Conservation (phyloP, 2,113 vertebrate genomes). For the Phyllostomus hastatus region DNA sequence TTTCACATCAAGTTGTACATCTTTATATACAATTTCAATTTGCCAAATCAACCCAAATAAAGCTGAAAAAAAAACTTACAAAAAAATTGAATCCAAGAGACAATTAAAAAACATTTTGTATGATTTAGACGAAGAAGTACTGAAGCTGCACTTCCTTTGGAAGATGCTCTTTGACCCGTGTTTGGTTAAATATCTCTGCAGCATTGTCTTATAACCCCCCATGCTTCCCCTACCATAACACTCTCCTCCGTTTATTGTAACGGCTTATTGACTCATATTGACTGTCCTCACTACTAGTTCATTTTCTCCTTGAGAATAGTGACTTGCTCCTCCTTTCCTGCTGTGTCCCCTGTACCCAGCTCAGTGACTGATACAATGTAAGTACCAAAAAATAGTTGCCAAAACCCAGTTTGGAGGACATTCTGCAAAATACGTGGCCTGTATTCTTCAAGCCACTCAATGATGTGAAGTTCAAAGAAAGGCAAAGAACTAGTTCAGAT, state of each 20-base stretch:
- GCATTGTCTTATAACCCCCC: not conserved
- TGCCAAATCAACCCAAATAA: not conserved
- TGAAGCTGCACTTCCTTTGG: not conserved
- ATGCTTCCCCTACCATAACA: not conserved
- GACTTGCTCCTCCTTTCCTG: not conserved
- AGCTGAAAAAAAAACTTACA: not conserved
- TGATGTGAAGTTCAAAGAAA: slow-evolving; percentile 17
- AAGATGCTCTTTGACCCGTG: not conserved
- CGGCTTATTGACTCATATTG: not conserved
- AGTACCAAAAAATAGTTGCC: not conserved
- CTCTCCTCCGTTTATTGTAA: not conserved
- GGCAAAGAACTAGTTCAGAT: not conserved
- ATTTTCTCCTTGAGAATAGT: not conserved
- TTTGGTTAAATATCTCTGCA: not conserved
- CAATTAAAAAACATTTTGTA: not conserved
- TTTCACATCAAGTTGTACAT: not conserved
- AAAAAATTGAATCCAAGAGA: not conserved
- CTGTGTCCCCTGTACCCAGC: not conserved
- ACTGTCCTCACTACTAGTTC: not conserved
- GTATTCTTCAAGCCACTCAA: not conserved
- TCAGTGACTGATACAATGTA: not conserved
- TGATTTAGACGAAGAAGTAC: not conserved
- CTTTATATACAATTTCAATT: not conserved
- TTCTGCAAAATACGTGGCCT: not conserved
- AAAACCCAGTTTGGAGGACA: not conserved